Evolutionary conservation across 1,140 invertebrate genomes (phyloP), one percentile per base, ranked within the genome.

Genomic region (Homarus americanus): DNA sequence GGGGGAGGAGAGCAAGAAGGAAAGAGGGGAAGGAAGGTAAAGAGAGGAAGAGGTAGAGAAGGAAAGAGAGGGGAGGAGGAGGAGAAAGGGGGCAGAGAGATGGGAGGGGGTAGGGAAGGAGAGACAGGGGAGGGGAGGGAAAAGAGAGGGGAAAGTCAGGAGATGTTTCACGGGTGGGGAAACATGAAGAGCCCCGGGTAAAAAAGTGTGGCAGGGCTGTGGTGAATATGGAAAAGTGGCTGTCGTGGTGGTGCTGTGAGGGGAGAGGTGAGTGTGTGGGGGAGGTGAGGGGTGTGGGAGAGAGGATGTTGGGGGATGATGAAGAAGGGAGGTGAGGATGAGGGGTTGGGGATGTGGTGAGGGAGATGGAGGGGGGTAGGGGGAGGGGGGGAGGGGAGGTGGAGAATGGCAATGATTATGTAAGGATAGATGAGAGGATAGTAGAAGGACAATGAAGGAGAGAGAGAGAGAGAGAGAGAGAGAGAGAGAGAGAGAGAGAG

Each of bases 171-270:
- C 34, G 73, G 49, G 38, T 87, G 73, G 72, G 84, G 84, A 78
- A 87, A 76, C 28, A 58, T 78, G 41, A 63, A 78, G 73, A 63
- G 84, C 84, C 44, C n/a, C 28, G 2, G 17, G 73, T 73, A 34
- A 49, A 69, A 40, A 69, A n/a, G 63, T 36, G 53, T 63, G 80
- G 34, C 76, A 82, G 20, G 24, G 24, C 32, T 44, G 20, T 24
- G 32, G 72, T 87, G 84, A 87, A 87, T 87, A 87, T 87, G 84
- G 73, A 78, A 87, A 63, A 87, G 80, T 82, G 53, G 79, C 34
- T n/a, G 41, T 32, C 76, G 73, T 36, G 24, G 78, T 28, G 5
- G 24, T 41, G 17, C 41, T 32, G 79, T 1, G 79, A 20, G 44
- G 44, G 44, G 44, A 44, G 44, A 82, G 44, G 40, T 10, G 82